Percentiles rank a stretch among this genome's conserved stretches.
phyloP scores from a whole-genome alignment of 2,888 invertebrate species.

The Hirtodrosophila histrioides region DNA sequence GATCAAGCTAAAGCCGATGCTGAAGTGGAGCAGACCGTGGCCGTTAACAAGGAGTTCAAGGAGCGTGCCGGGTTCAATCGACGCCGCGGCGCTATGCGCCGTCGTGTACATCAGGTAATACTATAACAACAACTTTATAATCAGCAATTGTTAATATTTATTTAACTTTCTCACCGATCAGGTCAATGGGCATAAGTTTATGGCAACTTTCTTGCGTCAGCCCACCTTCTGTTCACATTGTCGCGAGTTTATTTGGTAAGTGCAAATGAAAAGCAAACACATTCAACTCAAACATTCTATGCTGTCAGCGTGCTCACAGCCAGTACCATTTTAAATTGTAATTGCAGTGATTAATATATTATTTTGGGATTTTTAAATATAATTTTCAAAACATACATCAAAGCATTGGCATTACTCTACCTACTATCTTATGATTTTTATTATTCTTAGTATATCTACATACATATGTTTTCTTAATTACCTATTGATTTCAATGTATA shows the following conservation, averaged over 20 bases:
- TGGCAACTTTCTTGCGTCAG: constrained; percentile 99
- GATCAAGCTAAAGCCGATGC: constrained; percentile 85
- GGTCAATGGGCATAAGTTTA: constrained; percentile 99
- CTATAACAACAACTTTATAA: neutral
- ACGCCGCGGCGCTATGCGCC: constrained; percentile 98
- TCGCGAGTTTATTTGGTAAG: constrained; percentile 99
- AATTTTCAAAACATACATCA: constrained; percentile 43
- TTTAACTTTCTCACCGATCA: constrained; percentile 35
- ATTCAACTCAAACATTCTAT: constrained; percentile 20
- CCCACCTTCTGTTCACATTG: constrained; percentile 99
- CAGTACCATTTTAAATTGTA: constrained; percentile 66
- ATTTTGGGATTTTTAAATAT: constrained; percentile 52
- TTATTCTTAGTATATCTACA: constrained; percentile 35
- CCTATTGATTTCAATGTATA: constrained; percentile 22
- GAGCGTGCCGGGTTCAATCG: constrained; percentile 97
- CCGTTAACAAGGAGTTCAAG: constrained; percentile 94
- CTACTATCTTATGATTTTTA: constrained; percentile 37
- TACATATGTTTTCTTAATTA: constrained; percentile 24
- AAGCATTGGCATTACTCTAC: constrained; percentile 45
- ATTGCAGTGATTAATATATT: constrained; percentile 67
- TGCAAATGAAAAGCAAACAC: constrained; percentile 21
- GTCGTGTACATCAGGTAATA: constrained; percentile 96
- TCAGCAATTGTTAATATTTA: constrained; percentile 8
- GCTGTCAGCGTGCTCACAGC: constrained; percentile 48
- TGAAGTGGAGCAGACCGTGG: constrained; percentile 84